A percentile compares a stretch with the other conserved stretches of the same genome.
Conservation (phyloP, 2,797 vertebrate genomes). For the Thaleichthys pacificus region DNA sequence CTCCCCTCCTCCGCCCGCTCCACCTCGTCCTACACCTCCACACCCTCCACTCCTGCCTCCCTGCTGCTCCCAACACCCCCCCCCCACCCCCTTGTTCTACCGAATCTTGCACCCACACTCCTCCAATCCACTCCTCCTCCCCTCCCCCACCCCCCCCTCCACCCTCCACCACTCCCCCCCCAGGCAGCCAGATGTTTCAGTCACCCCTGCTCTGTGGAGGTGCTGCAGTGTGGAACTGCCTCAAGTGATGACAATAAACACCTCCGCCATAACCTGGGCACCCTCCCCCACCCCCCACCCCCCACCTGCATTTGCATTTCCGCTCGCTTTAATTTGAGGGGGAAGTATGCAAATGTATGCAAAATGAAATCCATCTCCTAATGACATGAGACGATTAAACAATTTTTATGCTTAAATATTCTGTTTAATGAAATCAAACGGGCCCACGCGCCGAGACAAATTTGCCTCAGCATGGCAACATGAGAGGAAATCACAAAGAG, state of each 20-base stretch:
- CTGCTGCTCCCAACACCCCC: slow-evolving; percentile 52
- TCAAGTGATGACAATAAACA: slow-evolving; percentile 95
- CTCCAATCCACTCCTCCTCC: not conserved
- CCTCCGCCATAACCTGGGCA: slow-evolving; percentile 89
- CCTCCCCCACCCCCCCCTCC: slow-evolving; percentile 44
- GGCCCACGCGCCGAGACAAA: slow-evolving; percentile 88
- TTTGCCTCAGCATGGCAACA: slow-evolving; percentile 87
- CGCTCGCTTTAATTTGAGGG: slow-evolving; percentile 84
- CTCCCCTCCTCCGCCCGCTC: not conserved
- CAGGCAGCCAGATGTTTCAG: slow-evolving; percentile 75
- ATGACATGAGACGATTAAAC: slow-evolving; percentile 99
- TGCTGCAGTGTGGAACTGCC: slow-evolving; percentile 85
- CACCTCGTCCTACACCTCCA: not conserved
- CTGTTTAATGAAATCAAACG: slow-evolving; percentile 99
- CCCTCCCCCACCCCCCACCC: slow-evolving; percentile 8
- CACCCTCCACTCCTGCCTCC: slow-evolving; percentile 45
- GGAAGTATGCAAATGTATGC: slow-evolving; percentile 98
- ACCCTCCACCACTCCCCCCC: slow-evolving; percentile 12
- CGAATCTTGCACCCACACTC: not conserved
- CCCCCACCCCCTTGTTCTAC: slow-evolving; percentile 29
- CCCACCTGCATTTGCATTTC: slow-evolving; percentile 86
- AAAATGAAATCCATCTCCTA: slow-evolving; percentile 98
- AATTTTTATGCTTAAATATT: slow-evolving; percentile 99
- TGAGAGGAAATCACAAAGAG: slow-evolving; percentile 82
- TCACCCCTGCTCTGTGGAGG: slow-evolving; percentile 75